phyloP scores from a whole-genome alignment of 2,888 invertebrate species.

The Microctonus brassicae region DNA sequence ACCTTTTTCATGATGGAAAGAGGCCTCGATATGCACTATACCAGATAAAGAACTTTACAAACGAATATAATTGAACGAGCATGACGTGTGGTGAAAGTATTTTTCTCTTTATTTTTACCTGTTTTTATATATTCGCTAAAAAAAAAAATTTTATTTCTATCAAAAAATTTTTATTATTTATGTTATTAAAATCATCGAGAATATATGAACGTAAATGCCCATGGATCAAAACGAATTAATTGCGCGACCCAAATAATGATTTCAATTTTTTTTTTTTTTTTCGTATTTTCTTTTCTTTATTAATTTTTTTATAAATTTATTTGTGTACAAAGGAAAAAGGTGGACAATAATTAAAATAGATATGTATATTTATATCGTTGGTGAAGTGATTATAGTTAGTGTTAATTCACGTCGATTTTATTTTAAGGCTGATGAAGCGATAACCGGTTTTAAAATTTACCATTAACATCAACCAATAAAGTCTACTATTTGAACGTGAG shows the following conservation, averaged over 20 bases:
- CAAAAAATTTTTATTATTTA: not conserved
- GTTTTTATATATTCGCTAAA: not conserved
- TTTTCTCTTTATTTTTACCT: not conserved
- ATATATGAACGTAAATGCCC: conserved; percentile 5
- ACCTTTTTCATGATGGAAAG: conserved; percentile 46
- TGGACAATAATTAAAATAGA: not conserved
- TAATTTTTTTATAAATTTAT: not conserved
- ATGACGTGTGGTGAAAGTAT: conserved; percentile 22
- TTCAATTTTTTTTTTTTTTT: not conserved
- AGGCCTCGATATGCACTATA: conserved; percentile 28
- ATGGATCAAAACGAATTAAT: not conserved
- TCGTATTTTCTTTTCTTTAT: conserved; percentile 32
- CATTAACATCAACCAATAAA: conserved; percentile 10
- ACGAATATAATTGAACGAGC: conserved; percentile 11
- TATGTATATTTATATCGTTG: not conserved
- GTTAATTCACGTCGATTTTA: not conserved
- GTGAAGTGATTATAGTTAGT: not conserved
- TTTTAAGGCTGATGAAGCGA: not conserved
- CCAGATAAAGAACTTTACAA: conserved; percentile 12
- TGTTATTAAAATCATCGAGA: not conserved
- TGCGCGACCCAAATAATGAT: conserved; percentile 13
- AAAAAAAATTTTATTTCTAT: not conserved
- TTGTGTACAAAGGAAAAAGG: too few species aligned
- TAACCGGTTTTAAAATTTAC: conserved; percentile 28
- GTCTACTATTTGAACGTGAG: conserved; percentile 2